Conservation (phyloP, 53 echinoderm and acorn worm species). For the Stichopus horrens region DNA sequence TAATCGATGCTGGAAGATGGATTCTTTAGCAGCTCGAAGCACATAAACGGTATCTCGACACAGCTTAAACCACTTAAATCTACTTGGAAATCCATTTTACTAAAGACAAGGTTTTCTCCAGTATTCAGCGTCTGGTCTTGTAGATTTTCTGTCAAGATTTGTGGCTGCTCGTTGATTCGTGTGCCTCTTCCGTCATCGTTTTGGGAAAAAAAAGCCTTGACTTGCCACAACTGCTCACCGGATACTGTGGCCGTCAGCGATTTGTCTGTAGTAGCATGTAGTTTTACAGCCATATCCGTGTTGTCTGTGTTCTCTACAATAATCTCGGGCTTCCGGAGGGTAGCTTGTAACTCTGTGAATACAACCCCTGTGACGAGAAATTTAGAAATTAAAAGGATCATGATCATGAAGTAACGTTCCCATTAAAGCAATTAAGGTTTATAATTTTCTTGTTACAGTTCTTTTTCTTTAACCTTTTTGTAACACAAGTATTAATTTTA, state of each 20-base stretch:
- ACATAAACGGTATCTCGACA: conserved; percentile 35
- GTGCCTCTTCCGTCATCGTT: conserved; percentile 13
- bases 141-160: conserved; percentile 16
- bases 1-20: conserved; percentile 40
- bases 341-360: neutral
- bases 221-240: conserved; percentile 38
- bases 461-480: no score
- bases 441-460: no score
- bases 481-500: no score
- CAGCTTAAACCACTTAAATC: conserved; percentile 21
- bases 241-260: conserved; percentile 11
- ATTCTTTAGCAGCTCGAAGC: conserved; percentile 40
- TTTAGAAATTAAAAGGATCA: no score
- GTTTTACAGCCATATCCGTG: conserved; percentile 9
- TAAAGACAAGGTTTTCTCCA: conserved; percentile 27
- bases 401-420: no score
- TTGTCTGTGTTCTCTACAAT: conserved; percentile 37
- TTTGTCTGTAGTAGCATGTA: conserved; percentile 31
- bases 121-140: conserved; percentile 17
- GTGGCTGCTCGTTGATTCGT: conserved; percentile 42
- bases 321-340: neutral
- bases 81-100: conserved; percentile 27
- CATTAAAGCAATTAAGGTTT: no score
- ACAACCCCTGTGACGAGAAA: neutral
- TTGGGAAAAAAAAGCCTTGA: conserved; percentile 35